phyloP scores from a whole-genome alignment of 2,113 vertebrate species.

The Panthera leo region DNA sequence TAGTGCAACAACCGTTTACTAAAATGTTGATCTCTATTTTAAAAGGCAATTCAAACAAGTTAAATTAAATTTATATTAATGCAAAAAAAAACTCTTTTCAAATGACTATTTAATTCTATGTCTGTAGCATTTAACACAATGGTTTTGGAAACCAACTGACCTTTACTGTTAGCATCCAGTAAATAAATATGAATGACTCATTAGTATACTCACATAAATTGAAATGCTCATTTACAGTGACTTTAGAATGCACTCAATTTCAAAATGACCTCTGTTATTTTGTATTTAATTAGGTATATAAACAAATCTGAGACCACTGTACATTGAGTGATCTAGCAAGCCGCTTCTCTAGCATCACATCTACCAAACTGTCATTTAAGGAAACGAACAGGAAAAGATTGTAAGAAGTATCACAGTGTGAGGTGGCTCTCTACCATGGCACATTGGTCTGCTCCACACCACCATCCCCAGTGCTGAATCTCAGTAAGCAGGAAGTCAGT shows the following conservation, averaged over 20 bases:
- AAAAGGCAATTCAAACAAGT: slow-evolving; percentile 17
- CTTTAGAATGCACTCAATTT: slow-evolving; percentile 28
- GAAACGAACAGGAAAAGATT: not conserved
- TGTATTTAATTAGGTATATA: not conserved
- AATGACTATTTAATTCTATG: not conserved
- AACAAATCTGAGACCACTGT: not conserved
- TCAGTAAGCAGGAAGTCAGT: not conserved
- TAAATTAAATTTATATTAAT: slow-evolving; percentile 29
- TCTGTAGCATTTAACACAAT: not conserved
- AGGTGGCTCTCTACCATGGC: not conserved
- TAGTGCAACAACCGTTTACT: not conserved
- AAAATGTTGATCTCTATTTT: slow-evolving; percentile 36
- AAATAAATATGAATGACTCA: not conserved
- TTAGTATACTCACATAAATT: not conserved
- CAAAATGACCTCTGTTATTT: slow-evolving; percentile 35
- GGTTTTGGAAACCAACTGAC: not conserved
- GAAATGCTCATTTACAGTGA: not conserved
- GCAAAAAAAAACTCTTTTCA: not conserved
- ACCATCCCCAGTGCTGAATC: not conserved
- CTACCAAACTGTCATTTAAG: not conserved
- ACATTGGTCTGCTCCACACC: not conserved
- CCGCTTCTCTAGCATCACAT: not conserved
- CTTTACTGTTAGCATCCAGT: not conserved
- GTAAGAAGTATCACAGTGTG: not conserved
- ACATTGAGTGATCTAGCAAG: not conserved